Evolutionary conservation across 2,888 invertebrate species (phyloP), one percentile per base, ranked within the genome.

Genomic region (Heliconius sara): DNA sequence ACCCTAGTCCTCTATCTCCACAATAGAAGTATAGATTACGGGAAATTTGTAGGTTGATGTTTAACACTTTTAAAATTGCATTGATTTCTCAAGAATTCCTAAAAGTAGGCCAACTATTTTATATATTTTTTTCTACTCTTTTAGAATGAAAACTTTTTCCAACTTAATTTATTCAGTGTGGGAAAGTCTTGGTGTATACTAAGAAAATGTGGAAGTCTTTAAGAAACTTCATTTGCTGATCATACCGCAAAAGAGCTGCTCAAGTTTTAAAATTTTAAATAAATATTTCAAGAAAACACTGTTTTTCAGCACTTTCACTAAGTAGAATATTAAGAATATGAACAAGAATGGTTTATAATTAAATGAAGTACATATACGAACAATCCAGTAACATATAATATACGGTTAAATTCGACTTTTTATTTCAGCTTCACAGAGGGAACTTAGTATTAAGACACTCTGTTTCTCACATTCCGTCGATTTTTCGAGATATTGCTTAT

Each of bases 161-260:
- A 60, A 65, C 30, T 63, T 76, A 57, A 72, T 72, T 76, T 76
- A 65, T 47, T 70, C 63, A 65, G 10, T 39, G 66, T 25, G 66
- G 72, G n/a, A 60, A 16, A n/a, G 43, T 43, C 63, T 63, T 57
- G 30, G 67, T 43, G 34, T 43, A 63, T 76, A 57, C 60, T 67
- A 39, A 78, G 76, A 75, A 75, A 78, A 65, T 34, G 34, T 76
- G 43, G 43, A 60, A 67, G 70, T 77, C 72, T 75, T 76, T 72
- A 78, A 80, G 75, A 79, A 80, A 78, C 34, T 47, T 76, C n/a
- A 73, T 80, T 76, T 76, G 52, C 73, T 76, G 60, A 72, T 63
- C 63, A 73, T 60, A 79, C 79, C 79, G 68, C 80, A 80, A 68
- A 65, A 75, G 65, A 75, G 66, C 65, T 13, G 43, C 65, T 47